A percentile compares a stretch with the other conserved stretches of the same genome.
These are phyloP conservation scores for Trypoxylus dichotomus DNA, from an alignment of 1,140 invertebrate species.

Conservation along the genomic window DNA sequence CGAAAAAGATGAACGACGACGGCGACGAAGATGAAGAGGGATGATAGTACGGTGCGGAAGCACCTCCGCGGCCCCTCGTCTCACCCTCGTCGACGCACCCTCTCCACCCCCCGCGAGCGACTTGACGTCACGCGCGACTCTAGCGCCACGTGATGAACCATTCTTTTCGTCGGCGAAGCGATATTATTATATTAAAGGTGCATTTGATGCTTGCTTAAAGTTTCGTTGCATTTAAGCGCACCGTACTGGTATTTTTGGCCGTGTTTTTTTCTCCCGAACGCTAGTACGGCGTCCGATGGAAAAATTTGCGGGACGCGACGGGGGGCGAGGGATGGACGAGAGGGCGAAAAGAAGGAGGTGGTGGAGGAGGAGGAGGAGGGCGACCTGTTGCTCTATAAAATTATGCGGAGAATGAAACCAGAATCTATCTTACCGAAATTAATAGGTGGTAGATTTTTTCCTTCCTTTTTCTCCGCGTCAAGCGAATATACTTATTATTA, in stretches of 20 bases:
- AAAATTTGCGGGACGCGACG: background rate
- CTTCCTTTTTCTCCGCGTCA: background rate
- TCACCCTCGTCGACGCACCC: background rate
- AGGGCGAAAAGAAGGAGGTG: background rate
- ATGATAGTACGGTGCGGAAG: background rate
- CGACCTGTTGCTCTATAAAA: conserved; percentile 30
- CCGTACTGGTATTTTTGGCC: background rate
- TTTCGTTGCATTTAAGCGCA: background rate
- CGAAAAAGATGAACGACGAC: background rate
- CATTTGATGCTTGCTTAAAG: background rate
- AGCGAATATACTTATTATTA: no score
- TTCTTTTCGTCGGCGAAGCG: background rate
- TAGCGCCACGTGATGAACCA: conserved; percentile 22
- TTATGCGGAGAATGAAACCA: conserved; percentile 16
- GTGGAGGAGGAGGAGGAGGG: background rate
- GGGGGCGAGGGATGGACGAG: background rate
- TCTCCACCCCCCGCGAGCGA: background rate
- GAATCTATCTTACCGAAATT: conserved; percentile 14
- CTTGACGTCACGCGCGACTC: background rate
- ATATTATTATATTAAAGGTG: conserved; percentile 19
- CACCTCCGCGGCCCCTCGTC: background rate
- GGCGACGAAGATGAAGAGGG: background rate
- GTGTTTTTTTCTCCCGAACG: background rate
- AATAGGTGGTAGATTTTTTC: conserved; percentile 22
- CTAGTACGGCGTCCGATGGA: background rate